phyloP scores from a whole-genome alignment of 1,140 invertebrate species.

The Atta texana region DNA sequence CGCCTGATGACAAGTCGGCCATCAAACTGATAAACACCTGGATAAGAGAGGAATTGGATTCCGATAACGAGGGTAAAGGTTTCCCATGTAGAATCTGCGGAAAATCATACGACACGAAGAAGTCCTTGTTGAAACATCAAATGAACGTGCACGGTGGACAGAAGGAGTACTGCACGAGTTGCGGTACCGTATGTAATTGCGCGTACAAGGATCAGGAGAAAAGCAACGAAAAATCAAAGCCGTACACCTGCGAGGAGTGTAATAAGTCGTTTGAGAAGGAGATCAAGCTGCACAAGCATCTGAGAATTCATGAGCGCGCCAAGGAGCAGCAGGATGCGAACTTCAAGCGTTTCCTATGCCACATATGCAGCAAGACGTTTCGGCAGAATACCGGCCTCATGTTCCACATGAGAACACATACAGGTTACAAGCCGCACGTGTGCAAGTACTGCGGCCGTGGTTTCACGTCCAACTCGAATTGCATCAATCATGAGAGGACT shows the following conservation, averaged over 20 bases:
- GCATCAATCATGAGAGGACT: constrained; percentile 87
- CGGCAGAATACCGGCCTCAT: constrained; percentile 85
- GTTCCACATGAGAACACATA: constrained; percentile 90
- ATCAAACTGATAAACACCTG: constrained; percentile 81
- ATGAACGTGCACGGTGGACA: constrained; percentile 69
- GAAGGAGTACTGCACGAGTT: constrained; percentile 54
- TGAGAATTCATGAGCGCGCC: constrained; percentile 80
- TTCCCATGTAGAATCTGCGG: constrained; percentile 79
- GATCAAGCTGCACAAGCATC: constrained; percentile 83
- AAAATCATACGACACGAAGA: constrained; percentile 80
- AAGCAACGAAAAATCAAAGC: constrained; percentile 85
- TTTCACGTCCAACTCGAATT: constrained; percentile 86
- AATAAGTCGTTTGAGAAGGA: constrained; percentile 87
- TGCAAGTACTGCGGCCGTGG: constrained; percentile 91
- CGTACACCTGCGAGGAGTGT: constrained; percentile 89
- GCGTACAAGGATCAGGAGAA: constrained; percentile 46
- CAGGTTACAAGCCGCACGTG: constrained; percentile 90
- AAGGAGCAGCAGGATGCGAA: constrained; percentile 79
- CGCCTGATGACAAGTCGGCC: constrained; percentile 77
- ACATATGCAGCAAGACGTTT: constrained; percentile 84
- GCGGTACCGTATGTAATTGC: constrained; percentile 63
- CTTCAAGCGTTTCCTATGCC: constrained; percentile 82
- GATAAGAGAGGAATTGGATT: constrained; percentile 81
- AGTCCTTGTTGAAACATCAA: constrained; percentile 79
- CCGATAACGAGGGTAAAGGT: constrained; percentile 79